Percentiles rank a stretch among this genome's conserved stretches.
phyloP scores from a whole-genome alignment of 2,888 invertebrate genomes.

The Diarsia brunnea region DNA sequence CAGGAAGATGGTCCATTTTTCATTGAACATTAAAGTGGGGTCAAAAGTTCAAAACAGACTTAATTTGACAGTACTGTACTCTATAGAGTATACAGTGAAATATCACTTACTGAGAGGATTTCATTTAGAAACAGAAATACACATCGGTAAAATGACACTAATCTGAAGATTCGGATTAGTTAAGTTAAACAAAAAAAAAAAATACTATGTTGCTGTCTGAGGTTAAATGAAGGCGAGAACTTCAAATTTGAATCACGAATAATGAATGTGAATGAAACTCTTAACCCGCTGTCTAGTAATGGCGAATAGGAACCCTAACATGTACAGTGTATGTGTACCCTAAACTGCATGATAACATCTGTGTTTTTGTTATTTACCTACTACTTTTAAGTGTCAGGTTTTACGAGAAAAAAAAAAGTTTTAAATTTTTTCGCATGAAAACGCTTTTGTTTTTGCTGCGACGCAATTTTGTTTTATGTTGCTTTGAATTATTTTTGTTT shows the following conservation, averaged over 20 bases:
- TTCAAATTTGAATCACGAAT: conserved; percentile 62
- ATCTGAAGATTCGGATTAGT: no score
- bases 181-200: no score
- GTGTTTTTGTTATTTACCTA: conserved; percentile 80
- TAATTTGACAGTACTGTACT: neutral
- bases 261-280: conserved; percentile 48
- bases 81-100: neutral
- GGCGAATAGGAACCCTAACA: conserved; percentile 62
- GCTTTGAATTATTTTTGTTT: conserved; percentile 87
- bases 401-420: conserved; percentile 31
- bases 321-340: conserved; percentile 63
- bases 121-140: neutral
- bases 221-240: neutral
- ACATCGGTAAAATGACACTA: neutral
- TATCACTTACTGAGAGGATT: neutral
- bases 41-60: neutral
- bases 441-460: conserved; percentile 87
- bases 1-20: neutral
- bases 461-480: conserved; percentile 85
- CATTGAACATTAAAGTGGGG: neutral
- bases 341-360: conserved; percentile 76
- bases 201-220: neutral
- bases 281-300: conserved; percentile 59
- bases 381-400: conserved; percentile 55
- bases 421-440: conserved; percentile 73